Base-by-base conservation (phyloP, 2,888 invertebrate species). In the Hipparchia sbordonii region DNA sequence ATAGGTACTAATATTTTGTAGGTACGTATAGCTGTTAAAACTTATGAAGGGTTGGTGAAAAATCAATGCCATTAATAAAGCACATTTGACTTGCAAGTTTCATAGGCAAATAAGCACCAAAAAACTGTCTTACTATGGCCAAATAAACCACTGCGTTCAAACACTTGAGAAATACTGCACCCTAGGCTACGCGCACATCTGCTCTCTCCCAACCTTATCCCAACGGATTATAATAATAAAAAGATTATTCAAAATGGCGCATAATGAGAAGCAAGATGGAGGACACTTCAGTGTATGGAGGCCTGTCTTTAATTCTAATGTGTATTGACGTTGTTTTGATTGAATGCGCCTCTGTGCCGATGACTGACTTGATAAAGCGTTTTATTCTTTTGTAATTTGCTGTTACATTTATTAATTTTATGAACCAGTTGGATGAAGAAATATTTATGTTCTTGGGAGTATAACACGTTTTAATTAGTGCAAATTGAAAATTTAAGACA, bases 251-350 rank as follows among this genome's bases (percentile, higher is more conserved):
- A 87, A 89, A 79, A 89, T 87, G 87, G 87, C 87, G 86, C 83
- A 87, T 85, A 85, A 87, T 83, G 81, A 85, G 82, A 82, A 80
- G 72, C 86, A 91, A 91, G 82, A 91, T 92, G 92, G 86, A 76
- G 74, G 76, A 76, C 74, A 76, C 75, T 71, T 60, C 62, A 76
- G 12, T 60, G 73, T 72, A 60, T 73, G 74, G 76, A 77, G 65
- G 67, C 71, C 46, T 59, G 72, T 61, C 61, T 72, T 76, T 76
- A 68, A 72, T 71, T 54, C 72, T 76, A 61, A 72, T 71, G 56
- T 56, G 52, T 71, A 66, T 72, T 51, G 65, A 56, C 54, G 57
- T 65, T 68, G 67, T 52, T 74, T 71, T 70, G 67, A 63, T 70
- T 62, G 56, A 56, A 70, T 56, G 46, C 63, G 12, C 33, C 60